Conservation (phyloP, 2,888 invertebrate species). For the Ernsta delagoae region DNA sequence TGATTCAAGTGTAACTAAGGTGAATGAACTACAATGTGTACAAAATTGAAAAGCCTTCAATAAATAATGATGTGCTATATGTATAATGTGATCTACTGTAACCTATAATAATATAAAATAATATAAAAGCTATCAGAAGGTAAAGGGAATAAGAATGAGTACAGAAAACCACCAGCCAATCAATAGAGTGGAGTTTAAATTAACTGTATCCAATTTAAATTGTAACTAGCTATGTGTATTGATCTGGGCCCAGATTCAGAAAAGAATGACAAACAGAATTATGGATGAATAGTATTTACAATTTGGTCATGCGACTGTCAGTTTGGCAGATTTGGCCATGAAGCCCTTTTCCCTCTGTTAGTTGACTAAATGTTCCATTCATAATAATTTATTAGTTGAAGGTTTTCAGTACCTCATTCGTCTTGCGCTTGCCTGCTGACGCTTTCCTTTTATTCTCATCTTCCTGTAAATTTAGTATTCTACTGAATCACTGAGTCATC, state of each 20-base stretch:
- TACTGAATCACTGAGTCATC: conserved; percentile 58
- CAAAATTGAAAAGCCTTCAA: not conserved
- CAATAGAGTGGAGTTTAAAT: conserved; percentile 19
- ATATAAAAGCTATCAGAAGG: conserved; percentile 67
- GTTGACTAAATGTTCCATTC: conserved; percentile 48
- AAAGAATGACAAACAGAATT: conserved; percentile 50
- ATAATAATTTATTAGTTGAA: conserved; percentile 69
- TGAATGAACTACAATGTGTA: not conserved
- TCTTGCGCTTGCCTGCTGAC: conserved; percentile 79
- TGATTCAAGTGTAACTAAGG: not conserved
- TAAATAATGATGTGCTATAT: not conserved
- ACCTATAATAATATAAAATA: no score
- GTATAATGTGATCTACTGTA: not conserved
- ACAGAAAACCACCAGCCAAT: conserved; percentile 83
- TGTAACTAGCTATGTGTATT: conserved; percentile 41
- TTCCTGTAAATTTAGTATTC: conserved; percentile 80
- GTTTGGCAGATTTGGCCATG: conserved; percentile 53
- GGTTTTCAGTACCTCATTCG: conserved; percentile 85
- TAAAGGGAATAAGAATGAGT: conserved; percentile 75
- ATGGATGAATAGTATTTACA: not conserved
- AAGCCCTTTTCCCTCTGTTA: conserved; percentile 75
- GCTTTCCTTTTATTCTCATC: conserved; percentile 83
- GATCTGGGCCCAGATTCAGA: conserved; percentile 51
- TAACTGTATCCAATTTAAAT: conserved; percentile 37
- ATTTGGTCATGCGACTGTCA: conserved; percentile 43